Conservation (phyloP, 2,888 invertebrate genomes). For the Gymnosoma rotundatum region DNA sequence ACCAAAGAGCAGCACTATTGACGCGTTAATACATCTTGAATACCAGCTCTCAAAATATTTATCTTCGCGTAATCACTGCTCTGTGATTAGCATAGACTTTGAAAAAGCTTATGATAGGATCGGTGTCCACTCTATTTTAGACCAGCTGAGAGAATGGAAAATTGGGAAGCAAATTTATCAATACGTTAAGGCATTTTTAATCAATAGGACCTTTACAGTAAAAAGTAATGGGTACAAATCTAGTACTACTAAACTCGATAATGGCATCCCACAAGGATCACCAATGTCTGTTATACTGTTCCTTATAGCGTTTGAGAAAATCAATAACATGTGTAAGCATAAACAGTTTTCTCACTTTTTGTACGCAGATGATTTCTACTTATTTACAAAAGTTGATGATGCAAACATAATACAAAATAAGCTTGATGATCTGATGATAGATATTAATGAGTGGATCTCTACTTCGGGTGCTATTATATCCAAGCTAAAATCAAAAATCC, state of each 20-base stretch:
- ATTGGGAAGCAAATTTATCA: background rate
- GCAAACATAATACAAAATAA: background rate
- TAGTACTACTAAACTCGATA: background rate
- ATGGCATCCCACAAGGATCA: background rate
- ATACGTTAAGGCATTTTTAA: background rate
- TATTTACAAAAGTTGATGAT: background rate
- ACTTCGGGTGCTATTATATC: background rate
- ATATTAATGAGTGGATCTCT: background rate
- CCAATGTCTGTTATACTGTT: conserved; percentile 4
- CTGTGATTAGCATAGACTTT: background rate
- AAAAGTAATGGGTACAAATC: background rate
- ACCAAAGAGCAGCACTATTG: conserved; percentile 3
- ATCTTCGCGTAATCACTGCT: background rate
- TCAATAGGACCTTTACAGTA: background rate
- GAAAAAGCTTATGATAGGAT: too few species aligned
- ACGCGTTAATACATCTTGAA: conserved; percentile 6
- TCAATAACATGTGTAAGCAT: background rate
- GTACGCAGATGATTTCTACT: background rate
- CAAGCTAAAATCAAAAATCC: background rate
- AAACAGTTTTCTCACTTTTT: background rate
- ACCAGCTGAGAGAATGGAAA: background rate
- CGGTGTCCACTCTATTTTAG: background rate
- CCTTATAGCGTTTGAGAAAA: conserved; percentile 7
- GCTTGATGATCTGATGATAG: background rate
- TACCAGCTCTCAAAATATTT: background rate